A percentile compares a stretch with the other conserved stretches of the same genome.
These are phyloP conservation scores for Aspiorhynchus laticeps DNA, from an alignment of 2,113 vertebrate species.

Conservation along the genomic window DNA sequence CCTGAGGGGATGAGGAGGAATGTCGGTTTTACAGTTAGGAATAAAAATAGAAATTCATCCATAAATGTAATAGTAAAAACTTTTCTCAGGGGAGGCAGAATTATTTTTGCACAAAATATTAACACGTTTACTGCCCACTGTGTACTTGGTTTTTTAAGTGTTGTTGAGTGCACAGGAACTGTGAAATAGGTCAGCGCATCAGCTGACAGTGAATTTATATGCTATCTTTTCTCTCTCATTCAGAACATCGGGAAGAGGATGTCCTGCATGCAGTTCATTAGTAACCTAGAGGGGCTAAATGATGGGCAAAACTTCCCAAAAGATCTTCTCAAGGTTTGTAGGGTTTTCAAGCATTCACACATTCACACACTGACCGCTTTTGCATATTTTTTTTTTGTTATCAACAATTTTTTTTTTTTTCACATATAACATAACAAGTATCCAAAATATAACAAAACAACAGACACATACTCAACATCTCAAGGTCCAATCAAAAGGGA, in stretches of 20 bases:
- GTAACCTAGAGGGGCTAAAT: conserved; percentile 92
- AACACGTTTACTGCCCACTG: neutral
- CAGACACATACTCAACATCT: too few species aligned
- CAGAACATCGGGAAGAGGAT: conserved; percentile 87
- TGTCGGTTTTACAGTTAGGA: neutral
- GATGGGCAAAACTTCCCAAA: conserved; percentile 89
- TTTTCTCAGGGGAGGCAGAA: neutral
- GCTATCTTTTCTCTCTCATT: conserved; percentile 13
- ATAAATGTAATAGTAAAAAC: conserved; percentile 22
- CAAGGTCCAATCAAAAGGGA: too few species aligned
- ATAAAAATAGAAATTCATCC: conserved; percentile 22
- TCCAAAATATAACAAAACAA: too few species aligned
- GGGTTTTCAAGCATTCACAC: conserved; percentile 47
- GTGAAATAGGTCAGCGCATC: conserved; percentile 22
- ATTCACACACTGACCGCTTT: conserved; percentile 29
- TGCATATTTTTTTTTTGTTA: too few species aligned
- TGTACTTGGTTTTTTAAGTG: neutral
- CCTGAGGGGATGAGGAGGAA: conserved; percentile 11
- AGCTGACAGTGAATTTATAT: conserved; percentile 4
- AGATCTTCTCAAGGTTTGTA: conserved; percentile 89
- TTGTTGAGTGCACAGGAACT: conserved; percentile 2
- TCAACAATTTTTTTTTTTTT: too few species aligned
- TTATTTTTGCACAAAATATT: neutral
- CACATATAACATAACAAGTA: too few species aligned
- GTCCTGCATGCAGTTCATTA: conserved; percentile 82